Base-by-base conservation (phyloP, 1,140 invertebrate species). In the Euura lappo region DNA sequence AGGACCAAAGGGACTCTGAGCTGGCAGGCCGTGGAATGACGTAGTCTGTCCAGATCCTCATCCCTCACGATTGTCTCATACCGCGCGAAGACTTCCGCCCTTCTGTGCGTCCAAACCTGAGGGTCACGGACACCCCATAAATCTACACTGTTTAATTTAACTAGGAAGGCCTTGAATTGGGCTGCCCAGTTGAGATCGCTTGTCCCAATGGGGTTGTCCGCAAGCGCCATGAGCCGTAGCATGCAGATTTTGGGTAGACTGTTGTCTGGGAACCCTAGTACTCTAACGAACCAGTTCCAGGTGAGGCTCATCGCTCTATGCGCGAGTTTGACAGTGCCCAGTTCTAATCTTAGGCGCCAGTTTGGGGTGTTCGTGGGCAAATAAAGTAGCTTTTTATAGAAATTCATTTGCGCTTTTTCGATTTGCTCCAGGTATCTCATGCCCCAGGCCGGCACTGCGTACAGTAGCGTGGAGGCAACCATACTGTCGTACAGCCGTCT, bases 341-440 rank as follows among this genome's bases (percentile, higher is more conserved):
- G 4, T 13, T 70, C 69, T 6, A 70, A 51, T 13, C 69, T 70
- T 28, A 70, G 44, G 8, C 43, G 6, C 69, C 46, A 70, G 45
- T 70, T 70, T 13, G 69, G 69, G 10, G 69, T 70, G 60, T 70
- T 47, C 5, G 43, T 51, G 5, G 69, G 69, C 13, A 70, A 46
- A 13, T 70, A 43, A 8, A 47, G 60, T 13, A 47, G 7, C 2
- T 44, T 45, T 70, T 70, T 70, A 46, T 11, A 70, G 51, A 70
- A 70, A 28, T 46, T 46, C 45, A 46, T 47, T 70, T 70, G 69
- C n/a, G 69, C 69, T 70, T 70, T 70, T 46, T 70, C 46, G 28
- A 70, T 70, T 47, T 70, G 69, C 45, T 70, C 69, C 8, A 70
- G 69, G 45, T 70, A 70, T 70, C 69, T 70, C n/a, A 70, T 10